phyloP scores from a whole-genome alignment of 2,113 vertebrate species.

The Phaethornis superciliosus region DNA sequence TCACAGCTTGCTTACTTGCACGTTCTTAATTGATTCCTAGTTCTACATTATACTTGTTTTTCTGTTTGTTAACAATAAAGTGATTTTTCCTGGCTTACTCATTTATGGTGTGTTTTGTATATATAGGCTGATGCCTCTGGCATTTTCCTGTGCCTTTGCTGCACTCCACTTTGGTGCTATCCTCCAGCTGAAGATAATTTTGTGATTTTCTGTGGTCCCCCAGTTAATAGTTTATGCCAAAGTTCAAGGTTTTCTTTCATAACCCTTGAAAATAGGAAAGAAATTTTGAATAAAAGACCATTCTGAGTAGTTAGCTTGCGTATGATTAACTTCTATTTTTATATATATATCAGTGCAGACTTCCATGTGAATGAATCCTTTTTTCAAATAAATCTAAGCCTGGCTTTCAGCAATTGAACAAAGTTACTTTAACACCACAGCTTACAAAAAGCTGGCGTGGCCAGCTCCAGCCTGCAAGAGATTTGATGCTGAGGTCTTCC shows the following conservation, averaged over 20 bases:
- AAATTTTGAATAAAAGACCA: not conserved
- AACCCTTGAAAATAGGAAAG: not conserved
- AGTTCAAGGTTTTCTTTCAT: not conserved
- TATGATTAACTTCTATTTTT: not conserved
- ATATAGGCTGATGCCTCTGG: not conserved
- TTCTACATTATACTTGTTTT: not conserved
- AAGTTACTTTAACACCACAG: not conserved
- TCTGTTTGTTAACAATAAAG: not conserved
- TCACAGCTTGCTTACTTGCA: not conserved
- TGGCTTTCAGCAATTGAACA: not conserved
- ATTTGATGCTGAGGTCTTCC: not conserved
- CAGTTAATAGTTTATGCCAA: not conserved
- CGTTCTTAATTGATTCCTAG: not conserved
- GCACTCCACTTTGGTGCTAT: rapidly evolving
- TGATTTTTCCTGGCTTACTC: not conserved
- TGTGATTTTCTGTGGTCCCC: not conserved
- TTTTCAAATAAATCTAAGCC: not conserved
- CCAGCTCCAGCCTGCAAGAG: not conserved
- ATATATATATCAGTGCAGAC: not conserved
- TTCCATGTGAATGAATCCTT: not conserved
- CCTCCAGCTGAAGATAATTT: not conserved
- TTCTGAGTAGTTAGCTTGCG: not conserved
- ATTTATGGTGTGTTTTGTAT: not conserved
- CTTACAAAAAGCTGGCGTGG: not conserved
- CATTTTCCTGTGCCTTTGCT: not conserved